These are phyloP conservation scores for Bolborhynchus lineola DNA, from an alignment of 2,113 vertebrate genomes.

Conservation along the genomic window DNA sequence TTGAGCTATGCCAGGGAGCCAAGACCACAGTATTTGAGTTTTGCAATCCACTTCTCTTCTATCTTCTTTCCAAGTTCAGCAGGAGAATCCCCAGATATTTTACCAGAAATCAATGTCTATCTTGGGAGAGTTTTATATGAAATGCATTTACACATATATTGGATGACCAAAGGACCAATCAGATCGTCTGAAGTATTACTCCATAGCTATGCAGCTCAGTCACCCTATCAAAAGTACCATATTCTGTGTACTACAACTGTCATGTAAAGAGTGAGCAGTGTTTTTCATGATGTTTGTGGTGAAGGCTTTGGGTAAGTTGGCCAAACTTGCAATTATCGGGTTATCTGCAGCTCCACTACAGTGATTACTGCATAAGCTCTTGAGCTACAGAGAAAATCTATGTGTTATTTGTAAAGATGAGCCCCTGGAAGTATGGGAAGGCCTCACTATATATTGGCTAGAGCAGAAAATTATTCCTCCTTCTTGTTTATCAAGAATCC, in stretches of 20 bases:
- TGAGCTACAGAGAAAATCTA: not conserved
- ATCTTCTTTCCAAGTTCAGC: slow-evolving; percentile 31
- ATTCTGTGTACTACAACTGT: not conserved
- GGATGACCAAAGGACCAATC: not conserved
- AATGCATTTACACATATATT: slow-evolving; percentile 16
- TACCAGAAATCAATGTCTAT: slow-evolving; percentile 48
- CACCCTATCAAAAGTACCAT: not conserved
- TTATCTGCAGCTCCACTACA: not conserved
- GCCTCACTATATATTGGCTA: not conserved
- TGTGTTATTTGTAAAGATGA: not conserved
- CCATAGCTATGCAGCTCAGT: not conserved
- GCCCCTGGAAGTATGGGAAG: not conserved
- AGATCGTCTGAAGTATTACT: slow-evolving; percentile 20
- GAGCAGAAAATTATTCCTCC: not conserved
- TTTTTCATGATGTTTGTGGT: not conserved
- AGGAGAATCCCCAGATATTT: slow-evolving; percentile 31
- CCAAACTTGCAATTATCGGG: not conserved
- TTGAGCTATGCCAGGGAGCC: not conserved
- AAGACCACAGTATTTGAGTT: slow-evolving; percentile 29
- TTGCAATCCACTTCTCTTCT: slow-evolving; percentile 34
- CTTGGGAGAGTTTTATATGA: slow-evolving; percentile 4
- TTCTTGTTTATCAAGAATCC: not conserved
- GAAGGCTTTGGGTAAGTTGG: not conserved
- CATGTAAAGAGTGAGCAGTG: not conserved
- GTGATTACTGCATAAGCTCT: not conserved